Evolutionary conservation across 2,797 vertebrate genomes (phyloP).

Genomic region (Sylvia borin): DNA sequence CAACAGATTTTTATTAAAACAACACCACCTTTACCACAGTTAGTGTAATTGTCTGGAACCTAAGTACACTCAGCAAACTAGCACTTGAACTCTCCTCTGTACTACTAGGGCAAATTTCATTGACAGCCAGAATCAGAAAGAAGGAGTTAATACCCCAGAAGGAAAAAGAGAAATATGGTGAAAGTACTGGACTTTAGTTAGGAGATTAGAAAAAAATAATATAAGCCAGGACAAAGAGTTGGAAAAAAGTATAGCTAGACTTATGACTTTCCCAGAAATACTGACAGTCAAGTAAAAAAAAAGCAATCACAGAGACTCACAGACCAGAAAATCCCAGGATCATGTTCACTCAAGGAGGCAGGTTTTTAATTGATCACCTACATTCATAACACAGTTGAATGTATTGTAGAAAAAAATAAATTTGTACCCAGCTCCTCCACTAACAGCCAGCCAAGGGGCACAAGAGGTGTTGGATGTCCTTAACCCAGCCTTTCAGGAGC

Average conservation of each 20-base stretch:
- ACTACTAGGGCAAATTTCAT: neutral
- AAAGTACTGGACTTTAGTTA: neutral
- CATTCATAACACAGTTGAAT: neutral
- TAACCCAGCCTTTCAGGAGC: neutral
- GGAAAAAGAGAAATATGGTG: neutral
- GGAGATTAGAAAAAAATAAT: neutral
- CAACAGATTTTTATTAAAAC: neutral
- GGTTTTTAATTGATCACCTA: conserved; percentile 32
- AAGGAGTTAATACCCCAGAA: neutral
- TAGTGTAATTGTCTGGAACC: neutral
- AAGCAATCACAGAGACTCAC: conserved; percentile 7
- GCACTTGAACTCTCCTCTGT: neutral
- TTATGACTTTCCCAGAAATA: neutral
- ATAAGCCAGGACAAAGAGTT: neutral
- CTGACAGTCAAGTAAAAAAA: neutral
- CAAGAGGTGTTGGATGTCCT: neutral
- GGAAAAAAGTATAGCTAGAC: neutral
- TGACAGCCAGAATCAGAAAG: neutral
- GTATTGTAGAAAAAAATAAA: neutral
- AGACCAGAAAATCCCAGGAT: conserved; percentile 55
- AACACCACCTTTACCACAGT: neutral
- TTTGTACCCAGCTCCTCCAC: neutral
- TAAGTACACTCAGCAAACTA: neutral
- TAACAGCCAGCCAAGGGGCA: neutral
- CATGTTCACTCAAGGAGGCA: conserved; percentile 1